Evolutionary conservation across 23 tunicate species (phyloP).

Genomic region (Aplidium turbinatum): DNA sequence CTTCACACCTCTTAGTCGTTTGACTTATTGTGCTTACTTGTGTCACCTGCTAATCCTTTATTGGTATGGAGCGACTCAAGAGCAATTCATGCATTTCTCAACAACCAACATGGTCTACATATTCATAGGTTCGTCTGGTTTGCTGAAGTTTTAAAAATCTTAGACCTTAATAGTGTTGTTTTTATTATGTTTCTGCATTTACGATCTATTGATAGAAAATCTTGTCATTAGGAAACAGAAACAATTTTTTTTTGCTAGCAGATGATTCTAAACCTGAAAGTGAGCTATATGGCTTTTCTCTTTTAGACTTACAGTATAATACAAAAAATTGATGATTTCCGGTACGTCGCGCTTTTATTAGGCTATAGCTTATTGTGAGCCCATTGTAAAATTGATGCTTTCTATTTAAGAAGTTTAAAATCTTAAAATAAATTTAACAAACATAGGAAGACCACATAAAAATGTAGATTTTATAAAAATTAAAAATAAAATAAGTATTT

Average conservation of each 20-base stretch:
- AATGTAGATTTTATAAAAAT: no score
- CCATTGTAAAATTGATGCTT: not conserved
- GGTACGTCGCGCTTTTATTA: no score
- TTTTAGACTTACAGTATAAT: no score
- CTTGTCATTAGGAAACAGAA: no score
- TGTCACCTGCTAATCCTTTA: constrained; percentile 44
- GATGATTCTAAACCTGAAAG: not conserved
- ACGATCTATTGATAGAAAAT: not conserved
- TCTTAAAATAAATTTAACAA: not conserved
- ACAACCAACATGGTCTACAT: constrained; percentile 31
- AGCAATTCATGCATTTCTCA: constrained; percentile 28
- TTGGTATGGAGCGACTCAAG: constrained; percentile 41
- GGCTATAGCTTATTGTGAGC: no score
- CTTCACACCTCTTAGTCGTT: constrained; percentile 51
- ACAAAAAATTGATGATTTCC: no score
- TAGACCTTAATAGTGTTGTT: not conserved
- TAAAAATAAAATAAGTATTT: no score
- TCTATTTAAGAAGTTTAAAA: not conserved
- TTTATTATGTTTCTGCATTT: not conserved
- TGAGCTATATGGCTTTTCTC: not conserved
- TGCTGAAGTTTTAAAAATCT: not conserved
- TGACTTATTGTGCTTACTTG: constrained; percentile 47
- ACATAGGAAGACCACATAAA: not conserved
- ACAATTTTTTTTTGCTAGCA: not conserved
- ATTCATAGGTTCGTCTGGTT: constrained; percentile 32